Percentiles rank a stretch among this genome's conserved stretches.
Conservation (phyloP, 30 jellyfish, hydroid and myxozoan genomes). For the Euphysa ruthae region DNA sequence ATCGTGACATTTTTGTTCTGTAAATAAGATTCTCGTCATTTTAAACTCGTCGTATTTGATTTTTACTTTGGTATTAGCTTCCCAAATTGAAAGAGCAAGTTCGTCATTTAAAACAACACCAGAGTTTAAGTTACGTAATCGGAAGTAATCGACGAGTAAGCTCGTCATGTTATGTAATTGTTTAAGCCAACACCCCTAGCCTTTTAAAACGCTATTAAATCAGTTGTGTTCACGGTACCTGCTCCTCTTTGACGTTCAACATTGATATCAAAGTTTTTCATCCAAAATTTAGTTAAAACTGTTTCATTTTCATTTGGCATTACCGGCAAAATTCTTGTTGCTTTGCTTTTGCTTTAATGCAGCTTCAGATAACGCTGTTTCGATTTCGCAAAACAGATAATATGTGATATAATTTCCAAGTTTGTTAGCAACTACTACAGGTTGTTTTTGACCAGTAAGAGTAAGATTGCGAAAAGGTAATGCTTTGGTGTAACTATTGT, state of each 20-base stretch:
- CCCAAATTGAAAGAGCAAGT: no score
- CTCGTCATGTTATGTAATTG: no score
- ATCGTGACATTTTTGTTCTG: no score
- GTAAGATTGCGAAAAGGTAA: slow-evolving; percentile 23
- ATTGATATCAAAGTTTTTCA: neutral
- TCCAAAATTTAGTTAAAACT: neutral
- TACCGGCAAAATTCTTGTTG: neutral
- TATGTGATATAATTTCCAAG: slow-evolving; percentile 39
- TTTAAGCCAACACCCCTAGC: no score
- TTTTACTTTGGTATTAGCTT: no score
- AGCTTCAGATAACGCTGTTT: slow-evolving; percentile 41
- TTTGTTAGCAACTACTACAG: slow-evolving; percentile 26
- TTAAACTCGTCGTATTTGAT: no score
- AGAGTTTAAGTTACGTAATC: no score
- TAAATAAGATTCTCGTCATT: no score
- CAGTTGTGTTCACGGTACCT: neutral
- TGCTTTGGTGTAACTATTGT: slow-evolving; percentile 22
- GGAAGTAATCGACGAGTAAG: no score
- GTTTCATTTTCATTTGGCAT: neutral
- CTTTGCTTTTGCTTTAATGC: neutral
- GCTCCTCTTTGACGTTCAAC: neutral
- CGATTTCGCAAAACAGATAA: slow-evolving; percentile 13
- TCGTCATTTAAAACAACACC: no score
- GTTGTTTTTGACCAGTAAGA: slow-evolving; percentile 38
- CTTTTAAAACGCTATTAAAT: neutral